These are phyloP conservation scores for Aphis gossypii DNA, from an alignment of 1,140 invertebrate genomes.

Conservation along the genomic window DNA sequence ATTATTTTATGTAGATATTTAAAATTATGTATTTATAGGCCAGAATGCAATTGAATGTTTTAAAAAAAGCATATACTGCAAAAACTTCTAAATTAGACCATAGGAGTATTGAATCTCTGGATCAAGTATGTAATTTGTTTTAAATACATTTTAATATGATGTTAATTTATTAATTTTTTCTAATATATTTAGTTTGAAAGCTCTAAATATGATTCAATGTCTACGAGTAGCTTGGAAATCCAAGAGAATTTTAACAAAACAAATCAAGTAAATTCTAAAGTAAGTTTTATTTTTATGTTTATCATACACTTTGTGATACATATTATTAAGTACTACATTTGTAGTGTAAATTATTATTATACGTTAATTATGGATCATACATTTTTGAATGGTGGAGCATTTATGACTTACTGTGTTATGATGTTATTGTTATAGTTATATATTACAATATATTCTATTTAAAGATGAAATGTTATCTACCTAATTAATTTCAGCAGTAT, in stretches of 20 bases:
- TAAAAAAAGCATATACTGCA: conserved; percentile 46
- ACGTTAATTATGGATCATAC: background rate
- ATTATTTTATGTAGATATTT: background rate
- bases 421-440: background rate
- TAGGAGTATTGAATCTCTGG: conserved; percentile 26
- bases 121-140: conserved; percentile 28
- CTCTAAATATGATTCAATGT: conserved; percentile 40
- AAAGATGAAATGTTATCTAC: background rate
- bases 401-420: background rate
- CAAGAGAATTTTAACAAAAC: conserved; percentile 13
- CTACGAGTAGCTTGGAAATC: background rate
- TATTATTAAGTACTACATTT: no score
- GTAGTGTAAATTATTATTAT: background rate
- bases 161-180: background rate
- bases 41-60: conserved; percentile 43
- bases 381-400: background rate
- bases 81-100: background rate
- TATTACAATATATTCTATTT: background rate
- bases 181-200: conserved; percentile 16
- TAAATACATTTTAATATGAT: background rate
- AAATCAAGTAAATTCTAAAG: conserved; percentile 29
- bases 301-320: background rate
- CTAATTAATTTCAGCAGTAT: background rate
- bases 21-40: background rate
- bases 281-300: background rate